Percentiles rank a stretch among this genome's conserved stretches.
Conservation (phyloP, 1,140 invertebrate genomes). For the Brachionus calyciflorus region DNA sequence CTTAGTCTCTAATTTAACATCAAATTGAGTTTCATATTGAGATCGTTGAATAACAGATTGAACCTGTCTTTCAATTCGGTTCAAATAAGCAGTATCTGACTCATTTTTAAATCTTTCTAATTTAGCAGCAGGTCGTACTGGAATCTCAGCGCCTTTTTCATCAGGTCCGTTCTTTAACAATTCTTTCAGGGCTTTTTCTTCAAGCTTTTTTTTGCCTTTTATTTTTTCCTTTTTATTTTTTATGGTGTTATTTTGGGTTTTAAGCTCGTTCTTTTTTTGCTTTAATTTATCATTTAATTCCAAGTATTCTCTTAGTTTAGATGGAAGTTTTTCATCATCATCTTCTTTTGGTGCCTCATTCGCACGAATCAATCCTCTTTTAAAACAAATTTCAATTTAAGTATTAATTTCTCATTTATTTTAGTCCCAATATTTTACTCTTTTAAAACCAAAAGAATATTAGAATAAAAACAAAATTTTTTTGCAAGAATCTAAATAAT, state of each 20-base stretch:
- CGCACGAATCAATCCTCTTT: constrained; percentile 5
- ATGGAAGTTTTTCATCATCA: constrained; percentile 25
- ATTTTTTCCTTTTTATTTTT: constrained; percentile 6
- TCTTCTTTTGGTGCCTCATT: constrained; percentile 20
- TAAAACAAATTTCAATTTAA: neutral
- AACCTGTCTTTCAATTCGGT: constrained; percentile 8
- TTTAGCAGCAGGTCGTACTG: neutral
- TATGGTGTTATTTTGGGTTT: neutral
- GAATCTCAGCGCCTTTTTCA: constrained; percentile 11
- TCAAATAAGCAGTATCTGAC: constrained; percentile 11
- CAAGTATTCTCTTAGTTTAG: constrained; percentile 32
- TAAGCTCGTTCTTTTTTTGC: neutral
- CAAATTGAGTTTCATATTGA: constrained; percentile 43
- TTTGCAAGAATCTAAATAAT: too few species aligned
- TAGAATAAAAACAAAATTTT: too few species aligned
- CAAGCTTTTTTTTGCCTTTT: neutral
- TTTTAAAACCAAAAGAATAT: too few species aligned
- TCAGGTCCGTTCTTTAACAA: constrained; percentile 21
- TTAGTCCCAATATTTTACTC: too few species aligned
- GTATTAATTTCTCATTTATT: neutral
- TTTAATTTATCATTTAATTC: neutral
- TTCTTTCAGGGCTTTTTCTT: constrained; percentile 1
- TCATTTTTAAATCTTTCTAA: constrained; percentile 5
- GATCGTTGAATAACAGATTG: constrained; percentile 18
- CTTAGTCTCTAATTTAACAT: constrained; percentile 37